phyloP scores from a whole-genome alignment of 2,888 invertebrate genomes.

The Hyposoter dolosus region DNA sequence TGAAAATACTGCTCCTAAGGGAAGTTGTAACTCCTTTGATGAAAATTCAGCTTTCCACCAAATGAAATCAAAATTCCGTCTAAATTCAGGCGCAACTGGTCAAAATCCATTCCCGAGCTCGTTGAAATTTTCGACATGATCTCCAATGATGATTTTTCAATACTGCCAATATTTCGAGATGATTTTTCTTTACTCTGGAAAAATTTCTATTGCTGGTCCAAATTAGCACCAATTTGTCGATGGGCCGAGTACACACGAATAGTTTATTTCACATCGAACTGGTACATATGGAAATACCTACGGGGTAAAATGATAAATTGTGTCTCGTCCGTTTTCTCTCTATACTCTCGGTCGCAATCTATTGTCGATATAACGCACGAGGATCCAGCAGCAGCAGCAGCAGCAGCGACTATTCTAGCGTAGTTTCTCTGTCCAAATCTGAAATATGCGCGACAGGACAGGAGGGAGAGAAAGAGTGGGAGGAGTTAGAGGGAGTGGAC shows the following conservation, averaged over 20 bases:
- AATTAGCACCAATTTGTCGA: background rate
- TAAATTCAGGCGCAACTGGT: background rate
- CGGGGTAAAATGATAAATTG: slow-evolving; percentile 56
- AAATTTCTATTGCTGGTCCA: background rate
- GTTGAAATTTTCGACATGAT: background rate
- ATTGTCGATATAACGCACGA: slow-evolving; percentile 57
- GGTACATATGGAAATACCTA: slow-evolving; percentile 25
- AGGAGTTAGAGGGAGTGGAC: background rate
- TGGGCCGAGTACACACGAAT: background rate
- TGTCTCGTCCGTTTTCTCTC: slow-evolving; percentile 21
- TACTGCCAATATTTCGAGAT: too few species aligned
- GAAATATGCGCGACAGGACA: slow-evolving; percentile 61
- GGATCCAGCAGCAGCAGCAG: background rate
- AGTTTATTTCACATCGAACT: slow-evolving; percentile 38
- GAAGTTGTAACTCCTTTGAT: background rate
- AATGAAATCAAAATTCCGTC: background rate
- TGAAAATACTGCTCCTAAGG: background rate
- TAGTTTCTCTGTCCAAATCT: slow-evolving; percentile 63
- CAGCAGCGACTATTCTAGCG: slow-evolving; percentile 8
- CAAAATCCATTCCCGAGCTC: background rate
- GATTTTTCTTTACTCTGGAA: background rate
- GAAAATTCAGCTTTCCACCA: background rate
- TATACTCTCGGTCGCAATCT: slow-evolving; percentile 25
- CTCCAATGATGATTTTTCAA: too few species aligned
- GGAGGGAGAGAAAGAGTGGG: background rate